Percentiles rank a stretch among this genome's conserved stretches.
Evolutionary conservation across 2,113 vertebrate genomes (phyloP).

Genomic region (Festucalex cinctus): DNA sequence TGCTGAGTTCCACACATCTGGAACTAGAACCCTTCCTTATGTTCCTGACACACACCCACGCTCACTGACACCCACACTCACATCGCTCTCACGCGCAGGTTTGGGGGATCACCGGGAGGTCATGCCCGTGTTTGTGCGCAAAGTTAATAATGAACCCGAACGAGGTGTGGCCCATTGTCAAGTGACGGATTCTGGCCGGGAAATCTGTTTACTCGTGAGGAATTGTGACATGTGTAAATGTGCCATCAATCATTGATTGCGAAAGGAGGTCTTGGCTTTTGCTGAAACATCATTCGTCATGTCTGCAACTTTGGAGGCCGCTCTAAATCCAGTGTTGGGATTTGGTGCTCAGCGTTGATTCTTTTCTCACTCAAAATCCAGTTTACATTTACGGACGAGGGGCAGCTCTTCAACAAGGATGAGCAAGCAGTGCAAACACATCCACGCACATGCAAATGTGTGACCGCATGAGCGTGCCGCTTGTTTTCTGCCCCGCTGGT

Average conservation of each 20-base stretch:
- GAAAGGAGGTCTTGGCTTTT: slow-evolving; percentile 2
- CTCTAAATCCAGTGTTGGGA: not conserved
- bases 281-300: not conserved
- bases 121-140: slow-evolving; percentile 18
- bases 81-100: slow-evolving; percentile 31
- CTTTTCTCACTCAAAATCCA: not conserved
- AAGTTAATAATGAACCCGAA: not conserved
- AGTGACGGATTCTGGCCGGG: not conserved
- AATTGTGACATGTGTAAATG: not conserved
- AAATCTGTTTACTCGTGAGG: not conserved
- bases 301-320: not conserved
- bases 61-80: slow-evolving; percentile 19
- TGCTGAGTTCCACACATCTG: slow-evolving; percentile 46
- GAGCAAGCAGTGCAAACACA: not conserved
- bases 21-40: slow-evolving; percentile 17
- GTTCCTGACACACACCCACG: not conserved
- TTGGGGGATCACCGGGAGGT: slow-evolving; percentile 12
- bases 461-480: slow-evolving; percentile 13
- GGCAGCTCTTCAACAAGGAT: not conserved
- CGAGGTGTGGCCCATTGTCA: slow-evolving; percentile 1
- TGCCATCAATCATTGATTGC: not conserved
- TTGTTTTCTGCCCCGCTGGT: slow-evolving; percentile 49
- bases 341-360: not conserved
- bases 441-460: not conserved
- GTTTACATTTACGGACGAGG: not conserved